A percentile compares a stretch with the other conserved stretches of the same genome.
Evolutionary conservation across 2,113 vertebrate genomes (phyloP).

Genomic region (Ictalurus furcatus): DNA sequence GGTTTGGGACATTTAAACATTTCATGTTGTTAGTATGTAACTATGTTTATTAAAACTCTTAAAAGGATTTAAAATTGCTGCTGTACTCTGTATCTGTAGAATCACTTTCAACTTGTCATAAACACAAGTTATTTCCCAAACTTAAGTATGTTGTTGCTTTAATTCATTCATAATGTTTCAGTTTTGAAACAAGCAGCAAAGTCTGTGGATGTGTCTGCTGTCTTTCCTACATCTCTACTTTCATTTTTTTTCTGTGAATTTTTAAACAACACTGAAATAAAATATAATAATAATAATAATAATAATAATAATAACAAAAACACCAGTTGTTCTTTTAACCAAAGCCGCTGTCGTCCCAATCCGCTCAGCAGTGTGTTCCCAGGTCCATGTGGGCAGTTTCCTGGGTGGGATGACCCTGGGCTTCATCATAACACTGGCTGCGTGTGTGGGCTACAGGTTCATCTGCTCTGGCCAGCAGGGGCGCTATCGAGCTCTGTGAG

Average conservation of each 20-base stretch:
- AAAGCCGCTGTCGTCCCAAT: slow-evolving; percentile 16
- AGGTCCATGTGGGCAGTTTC: not conserved
- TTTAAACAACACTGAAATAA: not conserved
- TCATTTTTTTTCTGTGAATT: not conserved
- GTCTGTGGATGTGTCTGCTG: too few relatives aligned
- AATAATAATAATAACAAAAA: too few relatives aligned
- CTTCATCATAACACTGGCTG: slow-evolving; percentile 14
- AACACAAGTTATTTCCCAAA: too few relatives aligned
- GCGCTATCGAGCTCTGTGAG: slow-evolving; percentile 47
- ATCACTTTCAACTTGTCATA: too few relatives aligned
- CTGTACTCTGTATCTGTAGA: too few relatives aligned
- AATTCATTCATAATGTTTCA: not conserved
- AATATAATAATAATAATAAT: too few relatives aligned
- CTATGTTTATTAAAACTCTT: not conserved
- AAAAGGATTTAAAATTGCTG: too few relatives aligned
- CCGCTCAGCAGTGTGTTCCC: not conserved
- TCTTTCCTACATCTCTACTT: not conserved
- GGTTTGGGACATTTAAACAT: too few relatives aligned
- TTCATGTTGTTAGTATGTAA: not conserved
- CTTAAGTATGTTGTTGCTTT: not conserved
- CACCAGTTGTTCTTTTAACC: not conserved
- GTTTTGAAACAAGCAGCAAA: not conserved
- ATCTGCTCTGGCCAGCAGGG: slow-evolving; percentile 17
- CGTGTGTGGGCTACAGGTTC: slow-evolving; percentile 40
- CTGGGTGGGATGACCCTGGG: slow-evolving; percentile 11